Conservation (phyloP, 2,113 vertebrate species). For the Myiopsitta monachus region DNA sequence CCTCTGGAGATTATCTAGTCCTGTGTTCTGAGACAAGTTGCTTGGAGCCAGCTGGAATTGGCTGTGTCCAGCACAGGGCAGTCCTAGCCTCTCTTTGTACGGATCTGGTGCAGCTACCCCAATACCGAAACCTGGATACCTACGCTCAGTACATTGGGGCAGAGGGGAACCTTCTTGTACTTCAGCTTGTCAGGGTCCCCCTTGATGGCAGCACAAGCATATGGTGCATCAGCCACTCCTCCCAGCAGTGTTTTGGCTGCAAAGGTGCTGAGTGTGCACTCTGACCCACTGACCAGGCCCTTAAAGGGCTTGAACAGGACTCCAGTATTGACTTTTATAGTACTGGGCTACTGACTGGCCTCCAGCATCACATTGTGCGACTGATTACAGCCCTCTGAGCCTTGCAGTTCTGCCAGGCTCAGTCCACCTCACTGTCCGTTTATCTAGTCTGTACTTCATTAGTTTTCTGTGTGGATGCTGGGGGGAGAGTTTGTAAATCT, state of each 20-base stretch:
- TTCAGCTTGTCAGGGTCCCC: background rate
- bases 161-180: background rate
- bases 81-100: background rate
- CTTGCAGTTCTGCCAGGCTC: background rate
- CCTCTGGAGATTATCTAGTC: background rate
- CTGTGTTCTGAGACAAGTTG: background rate
- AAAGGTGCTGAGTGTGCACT: accelerated
- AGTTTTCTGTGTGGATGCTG: background rate
- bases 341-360: background rate
- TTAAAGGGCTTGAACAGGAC: background rate
- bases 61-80: background rate
- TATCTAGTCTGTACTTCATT: accelerated
- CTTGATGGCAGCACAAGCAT: background rate
- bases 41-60: background rate
- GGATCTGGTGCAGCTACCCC: accelerated
- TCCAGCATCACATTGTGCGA: background rate
- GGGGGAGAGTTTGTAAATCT: background rate
- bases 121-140: background rate
- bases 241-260: accelerated
- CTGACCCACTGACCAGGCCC: background rate
- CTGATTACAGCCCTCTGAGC: background rate
- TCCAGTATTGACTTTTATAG: background rate
- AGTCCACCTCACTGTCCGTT: background rate
- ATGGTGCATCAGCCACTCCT: background rate
- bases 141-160: accelerated